Base-by-base conservation (phyloP, 1,140 invertebrate species). In the Drosophila virilis region DNA sequence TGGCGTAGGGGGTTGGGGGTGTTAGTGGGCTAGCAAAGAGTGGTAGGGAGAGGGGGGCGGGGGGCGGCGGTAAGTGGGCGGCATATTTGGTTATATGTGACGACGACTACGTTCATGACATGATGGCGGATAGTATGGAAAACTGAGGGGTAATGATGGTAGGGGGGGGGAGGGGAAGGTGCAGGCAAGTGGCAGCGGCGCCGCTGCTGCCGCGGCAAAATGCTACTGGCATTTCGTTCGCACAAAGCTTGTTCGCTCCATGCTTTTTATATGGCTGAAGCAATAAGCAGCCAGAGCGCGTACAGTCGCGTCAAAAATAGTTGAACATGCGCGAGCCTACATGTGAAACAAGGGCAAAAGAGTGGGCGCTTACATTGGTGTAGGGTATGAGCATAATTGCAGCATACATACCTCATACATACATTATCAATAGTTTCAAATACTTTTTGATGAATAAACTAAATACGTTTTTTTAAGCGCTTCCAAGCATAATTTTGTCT, bases 271-370 rank as follows among this genome's bases (percentile, higher is more conserved):
- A 83, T 79, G 82, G 79, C 61, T 77, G 61, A 70, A 74, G 67
- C 82, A 85, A 74, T 77, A 75, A 73, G 61, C 61, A 76, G 62
- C 54, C 43, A 68, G 55, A 68, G 55, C 43, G 83, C 66, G 84
- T 88, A 89, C 84, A 88, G 84, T 88, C 84, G 77, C 84, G 80
- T 81, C 84, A 90, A 88, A 88, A 89, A 88, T 89, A 89, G 67
- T 80, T 61, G 74, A 50, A 89, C 68, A 83, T 88, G 80, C 77
- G 77, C 71, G 70, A 68, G 52, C 73, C 57, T 48, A 62, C 54
- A 55, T 62, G 51, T 54, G 43, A 35, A 22, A 35, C 43, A 58
- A 62, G 35, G 48, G 52, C 51, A 10, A n/a, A 55, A 37, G 8
- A 42, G 35, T 50, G 50, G 48, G 40, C n/a, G 33, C 8, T 37